Percentiles rank a stretch among this genome's conserved stretches.
These are phyloP conservation scores for Drosophila pectinifera DNA, from an alignment of 1,140 invertebrate genomes.

Conservation along the genomic window DNA sequence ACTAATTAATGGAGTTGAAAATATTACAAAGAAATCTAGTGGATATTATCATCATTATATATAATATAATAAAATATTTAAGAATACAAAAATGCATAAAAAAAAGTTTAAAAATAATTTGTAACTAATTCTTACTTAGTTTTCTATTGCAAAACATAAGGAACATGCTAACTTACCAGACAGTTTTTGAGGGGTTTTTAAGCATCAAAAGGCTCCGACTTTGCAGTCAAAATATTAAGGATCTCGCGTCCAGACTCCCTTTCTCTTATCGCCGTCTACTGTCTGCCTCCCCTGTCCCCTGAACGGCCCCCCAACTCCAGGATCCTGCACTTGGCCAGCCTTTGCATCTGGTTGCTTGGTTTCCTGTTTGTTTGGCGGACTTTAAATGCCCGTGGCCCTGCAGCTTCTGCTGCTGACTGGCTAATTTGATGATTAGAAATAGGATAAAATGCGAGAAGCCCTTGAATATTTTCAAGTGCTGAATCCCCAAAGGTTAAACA, in stretches of 20 bases:
- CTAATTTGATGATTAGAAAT: slow-evolving; percentile 51
- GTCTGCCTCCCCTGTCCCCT: slow-evolving; percentile 12
- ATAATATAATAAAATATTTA: too few species aligned
- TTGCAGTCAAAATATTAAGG: neutral
- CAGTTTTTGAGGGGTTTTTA: too few species aligned
- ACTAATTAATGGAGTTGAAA: neutral
- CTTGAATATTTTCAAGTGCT: too few species aligned
- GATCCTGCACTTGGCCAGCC: neutral
- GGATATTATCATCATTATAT: too few species aligned
- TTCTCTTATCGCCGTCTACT: slow-evolving; percentile 29
- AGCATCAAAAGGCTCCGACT: too few species aligned
- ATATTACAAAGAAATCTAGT: too few species aligned
- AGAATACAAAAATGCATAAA: too few species aligned
- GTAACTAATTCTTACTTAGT: too few species aligned
- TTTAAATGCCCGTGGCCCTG: slow-evolving; percentile 35
- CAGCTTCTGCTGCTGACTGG: slow-evolving; percentile 36
- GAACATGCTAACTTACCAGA: too few species aligned
- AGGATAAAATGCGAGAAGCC: slow-evolving; percentile 14
- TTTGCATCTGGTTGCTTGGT: slow-evolving; percentile 34
- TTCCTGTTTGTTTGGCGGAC: slow-evolving; percentile 27
- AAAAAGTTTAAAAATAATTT: too few species aligned
- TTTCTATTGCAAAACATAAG: too few species aligned
- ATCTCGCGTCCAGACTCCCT: slow-evolving; percentile 2
- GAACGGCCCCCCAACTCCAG: neutral
- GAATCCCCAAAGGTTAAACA: too few species aligned